Conservation (phyloP, 2,113 vertebrate species). For the Salvelinus namaycush region DNA sequence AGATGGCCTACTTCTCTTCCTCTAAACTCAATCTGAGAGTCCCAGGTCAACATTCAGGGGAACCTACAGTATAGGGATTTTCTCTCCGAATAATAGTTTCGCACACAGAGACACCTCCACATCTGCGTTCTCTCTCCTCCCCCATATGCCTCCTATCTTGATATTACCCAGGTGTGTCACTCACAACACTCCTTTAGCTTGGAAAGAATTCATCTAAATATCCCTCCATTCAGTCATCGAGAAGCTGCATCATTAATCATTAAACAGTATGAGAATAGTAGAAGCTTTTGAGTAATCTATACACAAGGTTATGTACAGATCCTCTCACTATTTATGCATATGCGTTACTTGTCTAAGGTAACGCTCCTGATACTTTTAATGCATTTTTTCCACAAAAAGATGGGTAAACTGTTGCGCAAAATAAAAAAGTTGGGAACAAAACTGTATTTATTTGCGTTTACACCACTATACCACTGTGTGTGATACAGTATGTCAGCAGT, state of each 20-base stretch:
- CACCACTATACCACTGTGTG: not conserved
- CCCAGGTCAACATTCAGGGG: not conserved
- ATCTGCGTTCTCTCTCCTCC: not conserved
- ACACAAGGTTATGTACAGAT: too few relatives aligned
- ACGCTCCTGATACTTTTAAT: too few relatives aligned
- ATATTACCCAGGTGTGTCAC: not conserved
- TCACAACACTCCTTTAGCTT: not conserved
- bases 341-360: too few relatives aligned
- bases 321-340: too few relatives aligned
- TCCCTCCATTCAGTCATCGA: not conserved
- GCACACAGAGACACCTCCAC: not conserved
- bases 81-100: not conserved
- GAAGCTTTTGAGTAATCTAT: not conserved
- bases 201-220: not conserved
- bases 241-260: not conserved
- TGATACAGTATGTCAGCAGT: not conserved
- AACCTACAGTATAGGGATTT: not conserved
- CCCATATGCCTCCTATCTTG: not conserved
- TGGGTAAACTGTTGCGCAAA: too few relatives aligned
- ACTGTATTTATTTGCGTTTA: too few relatives aligned
- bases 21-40: not conserved
- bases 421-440: too few relatives aligned
- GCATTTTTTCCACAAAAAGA: too few relatives aligned
- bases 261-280: not conserved
- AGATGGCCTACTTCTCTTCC: not conserved